phyloP scores from a whole-genome alignment of 2,113 vertebrate genomes.

The Albula glossodonta region DNA sequence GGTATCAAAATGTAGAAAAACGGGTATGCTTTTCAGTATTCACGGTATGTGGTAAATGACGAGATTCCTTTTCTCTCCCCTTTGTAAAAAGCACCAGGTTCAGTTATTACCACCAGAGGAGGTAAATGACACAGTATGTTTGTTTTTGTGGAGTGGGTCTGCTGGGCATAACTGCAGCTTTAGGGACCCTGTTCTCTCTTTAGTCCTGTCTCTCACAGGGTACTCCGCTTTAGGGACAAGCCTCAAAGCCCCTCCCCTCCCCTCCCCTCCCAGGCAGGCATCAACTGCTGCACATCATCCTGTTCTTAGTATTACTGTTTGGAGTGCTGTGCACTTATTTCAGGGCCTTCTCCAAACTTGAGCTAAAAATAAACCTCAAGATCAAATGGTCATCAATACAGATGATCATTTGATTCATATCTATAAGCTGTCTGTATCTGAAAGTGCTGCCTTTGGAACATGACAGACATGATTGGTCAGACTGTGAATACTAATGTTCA shows the following conservation, averaged over 20 bases:
- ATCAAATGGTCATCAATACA: neutral
- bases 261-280: neutral
- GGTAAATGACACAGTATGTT: conserved; percentile 55
- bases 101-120: conserved; percentile 69
- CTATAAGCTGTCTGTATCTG: neutral
- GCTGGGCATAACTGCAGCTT: conserved; percentile 4
- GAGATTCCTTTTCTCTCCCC: conserved; percentile 47
- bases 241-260: conserved; percentile 20
- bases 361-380: no score
- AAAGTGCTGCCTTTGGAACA: neutral
- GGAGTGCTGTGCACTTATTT: neutral
- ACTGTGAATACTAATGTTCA: neutral
- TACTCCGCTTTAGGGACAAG: neutral
- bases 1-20: neutral
- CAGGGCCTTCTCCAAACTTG: neutral
- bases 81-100: conserved; percentile 59
- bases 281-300: neutral
- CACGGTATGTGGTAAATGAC: conserved; percentile 24
- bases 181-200: conserved; percentile 5
- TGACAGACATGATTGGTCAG: neutral
- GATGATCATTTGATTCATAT: neutral
- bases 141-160: conserved; percentile 12
- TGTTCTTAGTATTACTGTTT: neutral
- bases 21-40: neutral
- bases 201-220: neutral